phyloP scores from a whole-genome alignment of 2,113 vertebrate species.

The Calyptomena viridis region DNA sequence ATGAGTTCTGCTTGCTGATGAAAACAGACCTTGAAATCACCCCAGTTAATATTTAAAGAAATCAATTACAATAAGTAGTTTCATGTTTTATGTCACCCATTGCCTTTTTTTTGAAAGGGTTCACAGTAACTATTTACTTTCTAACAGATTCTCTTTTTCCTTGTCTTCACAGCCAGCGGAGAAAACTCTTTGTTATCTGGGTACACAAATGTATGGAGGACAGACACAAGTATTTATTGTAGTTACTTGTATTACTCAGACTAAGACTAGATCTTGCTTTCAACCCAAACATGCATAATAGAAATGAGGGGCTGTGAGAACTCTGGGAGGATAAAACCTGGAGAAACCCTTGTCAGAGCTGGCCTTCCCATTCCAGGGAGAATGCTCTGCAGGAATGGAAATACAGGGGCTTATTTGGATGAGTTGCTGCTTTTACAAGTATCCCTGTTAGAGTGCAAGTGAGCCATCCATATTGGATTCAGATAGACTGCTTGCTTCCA shows the following conservation, averaged over 20 bases:
- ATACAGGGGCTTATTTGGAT: neutral
- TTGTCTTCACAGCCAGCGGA: neutral
- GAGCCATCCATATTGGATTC: neutral
- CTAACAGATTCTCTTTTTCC: neutral
- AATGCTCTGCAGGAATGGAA: neutral
- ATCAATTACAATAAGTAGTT: neutral
- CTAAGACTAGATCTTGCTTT: neutral
- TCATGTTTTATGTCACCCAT: neutral
- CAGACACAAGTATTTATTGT: neutral
- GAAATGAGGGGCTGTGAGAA: neutral
- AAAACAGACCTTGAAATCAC: neutral
- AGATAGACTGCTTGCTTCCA: neutral
- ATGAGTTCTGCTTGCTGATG: neutral
- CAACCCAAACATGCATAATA: fast-evolving
- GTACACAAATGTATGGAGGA: neutral
- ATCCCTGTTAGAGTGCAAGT: neutral
- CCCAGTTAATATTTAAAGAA: neutral
- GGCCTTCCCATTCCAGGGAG: neutral
- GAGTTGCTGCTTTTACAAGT: neutral
- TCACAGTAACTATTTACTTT: neutral
- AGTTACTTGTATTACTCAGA: neutral
- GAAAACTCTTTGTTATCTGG: neutral
- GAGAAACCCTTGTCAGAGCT: neutral
- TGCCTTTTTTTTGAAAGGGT: neutral
- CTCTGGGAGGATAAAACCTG: neutral